Base-by-base conservation (phyloP, 2,797 vertebrate genomes). In the Potorous gilbertii region DNA sequence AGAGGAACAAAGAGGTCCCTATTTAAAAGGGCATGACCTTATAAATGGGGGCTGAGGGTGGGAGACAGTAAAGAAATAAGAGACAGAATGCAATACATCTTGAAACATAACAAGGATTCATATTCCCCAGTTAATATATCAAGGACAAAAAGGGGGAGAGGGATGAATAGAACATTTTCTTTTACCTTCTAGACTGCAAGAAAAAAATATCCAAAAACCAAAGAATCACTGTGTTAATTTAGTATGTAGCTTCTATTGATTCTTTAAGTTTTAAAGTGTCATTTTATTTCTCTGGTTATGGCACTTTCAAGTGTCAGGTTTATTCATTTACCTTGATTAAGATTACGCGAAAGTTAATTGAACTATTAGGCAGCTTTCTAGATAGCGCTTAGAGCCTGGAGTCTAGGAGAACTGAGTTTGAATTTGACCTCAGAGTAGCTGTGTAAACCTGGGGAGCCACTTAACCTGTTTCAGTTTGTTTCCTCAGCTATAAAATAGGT, bases 1-100 rank as follows among this genome's bases (percentile, higher is more conserved):
- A 91, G 95, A 90, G 56, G 62, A 95, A 95, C 52, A 93, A 96
- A 52, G 13, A 92, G 29, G 54, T 12, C 74, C 59, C 54, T 54
- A 55, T 96, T 95, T 90, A 93, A 57, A 91, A 81, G 74, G 29
- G 74, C 74, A 81, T 46, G 21, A 40, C 12, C 74, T 81, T 27
- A 81, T 46, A 81, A 81, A 81, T 81, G 5, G n/a, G n/a, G 66
- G 16, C 5, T 52, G 1, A 14, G n/a, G 66, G n/a, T 5, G 18
- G 0, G 18, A 3, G 0, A 81, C 16, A 4, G 74, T 81, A 81
- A 81, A 81, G n/a, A 81, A 81, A 46, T 46, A 13, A 62, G 28
- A 74, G 66, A 81, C 57, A 62, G 62, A n/a, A 66, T 11, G 74
- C 40, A 81, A 40, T 6, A 81, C 74, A 81, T 81, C 40, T 27